Conservation (phyloP, 1,140 invertebrate species). For the Drosophila ambigua region DNA sequence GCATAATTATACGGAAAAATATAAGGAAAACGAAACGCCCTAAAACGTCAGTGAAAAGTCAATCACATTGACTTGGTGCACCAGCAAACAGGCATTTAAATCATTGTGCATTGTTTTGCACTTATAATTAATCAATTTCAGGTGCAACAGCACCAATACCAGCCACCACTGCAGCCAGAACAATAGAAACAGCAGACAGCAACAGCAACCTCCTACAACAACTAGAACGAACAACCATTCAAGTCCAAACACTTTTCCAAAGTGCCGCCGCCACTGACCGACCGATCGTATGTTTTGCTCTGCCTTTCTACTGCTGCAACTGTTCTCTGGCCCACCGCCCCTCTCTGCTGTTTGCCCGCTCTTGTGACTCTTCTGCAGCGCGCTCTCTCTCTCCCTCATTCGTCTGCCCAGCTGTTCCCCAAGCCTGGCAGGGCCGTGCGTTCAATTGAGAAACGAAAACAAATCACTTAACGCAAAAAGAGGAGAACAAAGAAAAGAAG, state of each 20-base stretch:
- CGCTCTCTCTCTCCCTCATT: no score
- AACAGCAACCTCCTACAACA: neutral
- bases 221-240: neutral
- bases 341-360: no score
- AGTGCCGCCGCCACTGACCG: no score
- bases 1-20: no score
- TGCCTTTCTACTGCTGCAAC: no score
- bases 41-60: no score
- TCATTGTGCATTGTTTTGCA: constrained; percentile 21
- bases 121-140: constrained; percentile 22
- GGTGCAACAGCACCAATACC: neutral
- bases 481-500: constrained; percentile 5
- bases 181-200: neutral
- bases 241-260: constrained; percentile 2
- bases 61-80: no score
- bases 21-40: no score
- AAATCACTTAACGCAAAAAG: constrained; percentile 62
- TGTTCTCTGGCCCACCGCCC: no score
- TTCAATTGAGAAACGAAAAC: constrained; percentile 61
- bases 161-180: neutral
- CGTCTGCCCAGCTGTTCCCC: constrained; percentile 9
- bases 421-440: neutral
- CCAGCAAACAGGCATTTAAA: neutral
- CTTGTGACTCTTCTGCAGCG: no score
- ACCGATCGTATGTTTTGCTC: no score